These are phyloP conservation scores for Muntiacus reevesi DNA, from an alignment of 2,113 vertebrate genomes.

Conservation along the genomic window DNA sequence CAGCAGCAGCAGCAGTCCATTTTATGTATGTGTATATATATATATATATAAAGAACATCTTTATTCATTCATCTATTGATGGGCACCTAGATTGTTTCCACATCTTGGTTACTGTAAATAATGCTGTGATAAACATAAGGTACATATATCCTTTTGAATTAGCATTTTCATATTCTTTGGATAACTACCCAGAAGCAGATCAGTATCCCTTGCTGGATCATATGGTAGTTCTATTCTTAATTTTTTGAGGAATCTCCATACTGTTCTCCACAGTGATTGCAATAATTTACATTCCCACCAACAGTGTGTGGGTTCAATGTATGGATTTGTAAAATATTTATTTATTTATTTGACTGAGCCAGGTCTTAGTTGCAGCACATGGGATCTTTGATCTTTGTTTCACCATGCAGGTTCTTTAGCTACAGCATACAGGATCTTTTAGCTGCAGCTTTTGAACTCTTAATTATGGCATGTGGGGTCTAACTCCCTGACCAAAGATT, in stretches of 20 bases:
- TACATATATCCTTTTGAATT: background rate
- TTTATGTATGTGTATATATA: background rate
- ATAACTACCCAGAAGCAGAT: background rate
- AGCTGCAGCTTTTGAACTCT: background rate
- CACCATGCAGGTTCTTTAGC: background rate
- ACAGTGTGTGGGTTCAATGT: background rate
- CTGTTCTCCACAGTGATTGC: background rate
- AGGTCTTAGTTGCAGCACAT: fast-evolving
- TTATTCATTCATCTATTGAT: background rate
- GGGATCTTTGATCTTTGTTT: background rate
- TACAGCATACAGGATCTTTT: background rate
- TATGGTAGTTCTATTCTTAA: background rate
- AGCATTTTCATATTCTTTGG: background rate
- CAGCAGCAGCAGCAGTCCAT: too few species aligned
- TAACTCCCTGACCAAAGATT: background rate
- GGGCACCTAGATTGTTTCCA: background rate
- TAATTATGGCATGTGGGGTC: background rate
- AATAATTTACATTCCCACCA: background rate
- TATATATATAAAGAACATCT: background rate
- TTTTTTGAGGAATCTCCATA: background rate
- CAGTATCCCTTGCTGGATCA: background rate
- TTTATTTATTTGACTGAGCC: background rate
- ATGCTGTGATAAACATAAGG: background rate
- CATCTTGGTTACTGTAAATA: background rate
- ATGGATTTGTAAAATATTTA: background rate